Evolutionary conservation across 2,888 invertebrate species (phyloP), one percentile per base, ranked within the genome.

Genomic region (Eucera pruinosa): DNA sequence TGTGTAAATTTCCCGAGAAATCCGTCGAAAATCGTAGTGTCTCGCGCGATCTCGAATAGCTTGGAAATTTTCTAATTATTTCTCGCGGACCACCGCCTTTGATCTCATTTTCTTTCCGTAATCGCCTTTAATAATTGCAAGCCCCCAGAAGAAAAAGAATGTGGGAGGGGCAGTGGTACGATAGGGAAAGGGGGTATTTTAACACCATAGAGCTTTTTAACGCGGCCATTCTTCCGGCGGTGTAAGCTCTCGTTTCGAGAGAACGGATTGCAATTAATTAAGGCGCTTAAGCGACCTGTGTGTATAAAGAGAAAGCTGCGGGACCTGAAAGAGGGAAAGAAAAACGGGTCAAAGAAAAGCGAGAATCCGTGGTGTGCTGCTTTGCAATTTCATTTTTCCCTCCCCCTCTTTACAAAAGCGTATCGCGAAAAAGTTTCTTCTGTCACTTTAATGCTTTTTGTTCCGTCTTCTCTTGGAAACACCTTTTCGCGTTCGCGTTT

Each of bases 251-350:
- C 66, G 47, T 52, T 64, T 33, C 65, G 30, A 36, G 43, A 54
- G 69, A 70, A 74, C 78, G 72, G 70, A 78, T 80, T 70, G 70
- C 80, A 70, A 78, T 80, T 74, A 78, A 80, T 80, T 78, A 78
- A 74, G 62, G 70, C 60, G 62, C 58, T 74, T 62, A 78, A 74
- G 67, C 70, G 66, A 45, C 27, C 61, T 27, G 66, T 43, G 48
- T 54, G 58, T 67, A 33, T 62, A 62, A 65, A 55, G 72, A 47
- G 48, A 72, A 58, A 64, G 58, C 54, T 18, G 39, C 9, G 23
- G 25, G 57, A 48, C 23, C 60, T 41, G 52, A 11, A 48, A 52
- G 43, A 60, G 55, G 48, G 33, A 55, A 70, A 60, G 11, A 39
- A 23, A 30, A 60, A 13, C 36, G 43, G 68, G 48, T 39, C 48